Evolutionary conservation across 2,797 vertebrate species (phyloP).

Genomic region (Coranthus polyacanthus): DNA sequence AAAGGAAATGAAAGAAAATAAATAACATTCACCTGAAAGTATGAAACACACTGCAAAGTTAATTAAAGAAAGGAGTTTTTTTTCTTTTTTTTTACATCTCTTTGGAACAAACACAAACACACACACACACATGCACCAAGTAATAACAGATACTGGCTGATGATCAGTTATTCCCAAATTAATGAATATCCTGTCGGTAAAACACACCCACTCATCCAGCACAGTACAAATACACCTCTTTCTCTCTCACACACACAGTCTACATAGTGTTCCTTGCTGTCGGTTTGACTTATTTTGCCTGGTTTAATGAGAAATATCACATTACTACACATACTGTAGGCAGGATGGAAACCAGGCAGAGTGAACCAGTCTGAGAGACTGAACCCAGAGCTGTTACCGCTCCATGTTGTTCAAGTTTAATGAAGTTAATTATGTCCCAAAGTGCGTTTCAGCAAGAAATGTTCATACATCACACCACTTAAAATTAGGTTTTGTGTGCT

Average conservation of each 20-base stretch:
- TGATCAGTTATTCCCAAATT: conserved; percentile 78
- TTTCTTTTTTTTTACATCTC: conserved; percentile 8
- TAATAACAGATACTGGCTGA: conserved; percentile 60
- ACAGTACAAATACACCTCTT: conserved; percentile 34
- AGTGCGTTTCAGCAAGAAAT: too few relatives aligned
- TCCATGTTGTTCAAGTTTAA: not conserved
- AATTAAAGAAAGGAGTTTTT: conserved; percentile 6
- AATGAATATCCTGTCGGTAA: conserved; percentile 72
- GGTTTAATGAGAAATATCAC: conserved; percentile 62
- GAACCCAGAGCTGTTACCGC: conserved; percentile 20
- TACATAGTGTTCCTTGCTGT: conserved; percentile 41
- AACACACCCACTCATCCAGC: conserved; percentile 63
- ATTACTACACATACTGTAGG: conserved; percentile 39
- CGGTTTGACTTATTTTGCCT: conserved; percentile 60
- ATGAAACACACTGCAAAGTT: not conserved
- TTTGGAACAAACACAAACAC: conserved; percentile 6
- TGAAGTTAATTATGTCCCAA: not conserved
- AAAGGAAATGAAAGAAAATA: not conserved
- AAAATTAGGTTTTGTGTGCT: too few relatives aligned
- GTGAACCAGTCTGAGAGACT: conserved; percentile 14
- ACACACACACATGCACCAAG: conserved; percentile 18
- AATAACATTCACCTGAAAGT: not conserved
- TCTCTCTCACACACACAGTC: conserved; percentile 35
- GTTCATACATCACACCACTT: too few relatives aligned
- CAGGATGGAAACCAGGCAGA: conserved; percentile 37